A percentile compares a stretch with the other conserved stretches of the same genome.
phyloP scores from a whole-genome alignment of 37 sponge, comb jelly and placozoan species.

The Hexactinellida sp. region DNA sequence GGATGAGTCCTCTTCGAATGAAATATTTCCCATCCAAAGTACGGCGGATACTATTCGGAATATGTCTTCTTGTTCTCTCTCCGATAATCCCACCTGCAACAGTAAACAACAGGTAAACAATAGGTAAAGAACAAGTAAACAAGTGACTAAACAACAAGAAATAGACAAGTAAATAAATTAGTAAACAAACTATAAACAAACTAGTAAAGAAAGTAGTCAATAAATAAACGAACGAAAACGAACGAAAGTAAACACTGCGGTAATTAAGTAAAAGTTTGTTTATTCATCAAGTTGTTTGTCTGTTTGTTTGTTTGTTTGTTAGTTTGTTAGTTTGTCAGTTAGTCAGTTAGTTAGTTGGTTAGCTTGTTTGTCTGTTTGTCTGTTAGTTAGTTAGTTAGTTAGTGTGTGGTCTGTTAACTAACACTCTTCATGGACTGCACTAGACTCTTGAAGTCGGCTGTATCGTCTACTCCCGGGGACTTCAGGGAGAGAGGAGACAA shows the following conservation, averaged over 20 bases:
- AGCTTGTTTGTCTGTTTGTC: no score
- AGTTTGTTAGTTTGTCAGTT: no score
- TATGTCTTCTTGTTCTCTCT: conserved; percentile 47
- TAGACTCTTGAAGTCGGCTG: conserved; percentile 40
- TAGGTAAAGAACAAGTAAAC: background rate
- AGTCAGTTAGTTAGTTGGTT: no score
- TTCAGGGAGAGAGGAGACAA: conserved; percentile 40
- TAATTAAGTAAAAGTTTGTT: no score
- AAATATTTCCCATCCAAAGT: conserved; percentile 74
- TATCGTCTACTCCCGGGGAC: conserved; percentile 43
- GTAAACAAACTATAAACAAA: background rate
- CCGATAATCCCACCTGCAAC: conserved; percentile 44
- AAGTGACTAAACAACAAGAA: background rate
- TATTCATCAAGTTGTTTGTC: no score
- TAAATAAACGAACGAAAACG: background rate
- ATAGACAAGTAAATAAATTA: background rate
- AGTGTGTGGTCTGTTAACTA: background rate
- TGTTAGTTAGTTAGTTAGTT: background rate
- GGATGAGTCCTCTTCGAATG: conserved; percentile 62
- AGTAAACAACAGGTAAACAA: conserved; percentile 21
- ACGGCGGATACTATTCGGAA: conserved; percentile 70
- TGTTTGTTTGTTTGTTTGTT: no score
- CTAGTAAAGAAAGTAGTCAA: background rate
- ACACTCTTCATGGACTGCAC: conserved; percentile 61
- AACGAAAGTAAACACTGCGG: no score